Percentiles rank a stretch among this genome's conserved stretches.
These are phyloP conservation scores for Andrena trimmerana DNA, from an alignment of 2,888 invertebrate genomes.

Conservation along the genomic window DNA sequence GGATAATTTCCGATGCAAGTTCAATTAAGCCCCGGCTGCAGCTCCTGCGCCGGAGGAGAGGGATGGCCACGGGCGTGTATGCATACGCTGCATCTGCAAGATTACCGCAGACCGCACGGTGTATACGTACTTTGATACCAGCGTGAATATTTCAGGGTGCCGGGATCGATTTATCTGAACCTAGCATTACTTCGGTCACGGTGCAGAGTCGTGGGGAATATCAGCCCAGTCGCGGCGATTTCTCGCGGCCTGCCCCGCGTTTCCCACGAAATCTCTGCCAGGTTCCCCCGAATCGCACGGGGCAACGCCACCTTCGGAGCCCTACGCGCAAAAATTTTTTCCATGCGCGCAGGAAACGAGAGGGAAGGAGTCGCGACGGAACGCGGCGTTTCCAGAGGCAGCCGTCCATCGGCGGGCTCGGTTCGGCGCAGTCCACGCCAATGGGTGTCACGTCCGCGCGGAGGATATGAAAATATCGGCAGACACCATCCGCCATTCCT, in stretches of 20 bases:
- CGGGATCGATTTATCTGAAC: constrained; percentile 63
- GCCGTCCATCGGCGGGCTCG: neutral
- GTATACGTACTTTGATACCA: constrained; percentile 53
- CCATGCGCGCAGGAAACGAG: neutral
- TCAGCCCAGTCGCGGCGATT: constrained; percentile 17
- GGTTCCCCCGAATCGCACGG: neutral
- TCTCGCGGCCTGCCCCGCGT: neutral
- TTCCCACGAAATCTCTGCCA: neutral
- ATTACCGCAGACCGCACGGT: constrained; percentile 49
- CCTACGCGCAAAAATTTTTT: constrained; percentile 4
- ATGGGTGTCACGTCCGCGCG: constrained; percentile 47
- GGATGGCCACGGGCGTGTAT: constrained; percentile 14
- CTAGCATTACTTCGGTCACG: constrained; percentile 44
- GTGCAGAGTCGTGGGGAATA: constrained; percentile 22
- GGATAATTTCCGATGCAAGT: constrained; percentile 40
- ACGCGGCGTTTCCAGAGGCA: no score
- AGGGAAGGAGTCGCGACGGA: neutral
- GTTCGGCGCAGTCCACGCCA: constrained; percentile 28
- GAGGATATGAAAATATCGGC: constrained; percentile 62
- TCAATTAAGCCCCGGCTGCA: constrained; percentile 44
- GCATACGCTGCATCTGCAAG: constrained; percentile 41
- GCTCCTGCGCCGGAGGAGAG: constrained; percentile 9
- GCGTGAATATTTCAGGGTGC: constrained; percentile 65
- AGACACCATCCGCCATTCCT: constrained; percentile 56
- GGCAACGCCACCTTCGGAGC: neutral